Evolutionary conservation across 2,113 vertebrate species (phyloP), one percentile per base, ranked within the genome.

Genomic region (Asarcornis scutulata): DNA sequence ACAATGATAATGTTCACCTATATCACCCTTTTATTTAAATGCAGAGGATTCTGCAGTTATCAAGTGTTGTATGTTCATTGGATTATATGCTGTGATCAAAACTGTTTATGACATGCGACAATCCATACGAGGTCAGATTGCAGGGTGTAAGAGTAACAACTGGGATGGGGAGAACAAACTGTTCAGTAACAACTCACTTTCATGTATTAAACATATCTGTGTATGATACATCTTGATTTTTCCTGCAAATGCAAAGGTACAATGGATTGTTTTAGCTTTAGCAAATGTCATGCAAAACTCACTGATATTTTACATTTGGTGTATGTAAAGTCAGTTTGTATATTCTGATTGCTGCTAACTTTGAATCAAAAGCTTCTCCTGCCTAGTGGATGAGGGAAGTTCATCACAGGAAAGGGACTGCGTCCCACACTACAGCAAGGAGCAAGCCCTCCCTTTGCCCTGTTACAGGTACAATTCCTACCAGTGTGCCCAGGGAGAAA

Each of bases 401-500:
- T 86, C 36, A n/a, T 55, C 7, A 36, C 3, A 18, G 68, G 16
- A 91, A 86, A 14, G 6, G 23, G n/a, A 38, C 22, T 23, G 21
- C 36, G 2, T 31, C 29, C 20, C n/a, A 25, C 8, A 6, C 21
- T 36, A 52, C 31, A 69, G 18, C 26, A 11, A 27, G 0, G 10
- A 72, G 46, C 7, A 91, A 71, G 36, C 21, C 6, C 9, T 76
- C 13, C 13, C 9, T 85, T 93, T 20, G 17, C 5, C 22, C 58
- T 32, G 40, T n/a, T 53, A 46, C 8, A 14, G 6, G 3, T 38
- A 12, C 22, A 34, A 50, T 75, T 94, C 58, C 8, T 29, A 38
- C 0, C 0, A 53, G 52, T 23, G 32, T 31, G 64, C 16, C 52
- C 44, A 55, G 52, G 0, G 2, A 76, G 22, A 55, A 80, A 59